Evolutionary conservation across 2,113 vertebrate species (phyloP), one percentile per base, ranked within the genome.

Genomic region (Anser brachyrhynchus): DNA sequence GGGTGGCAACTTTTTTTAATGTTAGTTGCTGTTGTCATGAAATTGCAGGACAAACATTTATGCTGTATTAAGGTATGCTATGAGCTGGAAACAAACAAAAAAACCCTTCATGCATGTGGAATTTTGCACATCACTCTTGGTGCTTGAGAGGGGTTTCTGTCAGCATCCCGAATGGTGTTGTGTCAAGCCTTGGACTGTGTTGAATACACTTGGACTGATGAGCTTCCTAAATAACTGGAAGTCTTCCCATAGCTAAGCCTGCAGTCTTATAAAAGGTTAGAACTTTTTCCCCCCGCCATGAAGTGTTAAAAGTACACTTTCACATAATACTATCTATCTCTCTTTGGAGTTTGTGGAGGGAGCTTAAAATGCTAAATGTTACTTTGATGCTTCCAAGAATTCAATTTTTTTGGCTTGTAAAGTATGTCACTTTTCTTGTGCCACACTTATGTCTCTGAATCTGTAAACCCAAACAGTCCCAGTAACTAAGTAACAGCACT

Each of bases 401-500:
- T 58, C 73, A 37, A 72, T 77, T 15, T 52, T 91, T 95, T 75
- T 84, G 72, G 25, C 77, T 81, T 86, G 92, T 58, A 35, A 72
- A 82, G 21, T 10, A 6, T 52, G 66, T 91, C 5, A 0, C 55
- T 93, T 94, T 95, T 54, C 72, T 93, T 86, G 39, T 87, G 58
- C 67, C 71, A 67, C 2, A 2, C 70, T 87, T 92, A 26, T 87
- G n/a, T 80, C 89, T 92, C 84, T 85, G 84, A 41, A 59, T 93
- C 55, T 90, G 51, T 92, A 85, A 90, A 93, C 26, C 77, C 83
- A 92, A 93, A 93, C 92, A 96, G 43, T 57, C 64, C 73, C 52
- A 57, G 86, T 94, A 83, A 94, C 96, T 82, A 97, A 95, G 93
- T 73, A 94, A 95, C 88, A 82, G 75, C 73, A 80, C 76, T 86